Evolutionary conservation across 1,140 invertebrate genomes (phyloP).

Genomic region (Procambarus virginalis): DNA sequence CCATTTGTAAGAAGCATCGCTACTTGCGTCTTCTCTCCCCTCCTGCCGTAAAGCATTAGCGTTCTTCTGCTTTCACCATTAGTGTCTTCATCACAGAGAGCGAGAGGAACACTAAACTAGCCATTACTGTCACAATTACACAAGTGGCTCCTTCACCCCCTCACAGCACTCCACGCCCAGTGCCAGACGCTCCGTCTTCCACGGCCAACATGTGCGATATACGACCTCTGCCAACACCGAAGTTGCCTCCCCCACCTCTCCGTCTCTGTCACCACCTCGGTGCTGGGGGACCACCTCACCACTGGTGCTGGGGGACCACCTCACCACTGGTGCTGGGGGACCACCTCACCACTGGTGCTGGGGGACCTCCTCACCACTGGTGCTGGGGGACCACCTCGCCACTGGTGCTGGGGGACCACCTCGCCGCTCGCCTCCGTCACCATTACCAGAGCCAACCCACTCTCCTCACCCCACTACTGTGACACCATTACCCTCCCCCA

Average conservation of each 20-base stretch:
- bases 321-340: background rate
- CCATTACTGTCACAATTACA: too few relatives aligned
- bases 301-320: background rate
- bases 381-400: background rate
- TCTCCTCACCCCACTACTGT: background rate
- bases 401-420: background rate
- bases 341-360: background rate
- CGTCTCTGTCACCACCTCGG: background rate
- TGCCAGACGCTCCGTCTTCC: too few relatives aligned
- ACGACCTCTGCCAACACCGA: too few relatives aligned
- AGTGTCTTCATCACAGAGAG: too few relatives aligned
- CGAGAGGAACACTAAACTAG: too few relatives aligned
- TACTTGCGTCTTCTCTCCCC: too few relatives aligned
- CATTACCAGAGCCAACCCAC: background rate
- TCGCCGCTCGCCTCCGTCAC: background rate
- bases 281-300: background rate
- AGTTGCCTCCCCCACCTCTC: background rate
- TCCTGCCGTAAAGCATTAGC: too few relatives aligned
- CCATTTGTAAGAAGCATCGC: too few relatives aligned
- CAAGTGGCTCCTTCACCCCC: too few relatives aligned
- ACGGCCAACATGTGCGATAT: too few relatives aligned
- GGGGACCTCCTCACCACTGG: background rate
- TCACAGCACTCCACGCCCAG: too few relatives aligned
- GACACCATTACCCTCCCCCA: background rate
- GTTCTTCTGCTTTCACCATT: too few relatives aligned